A percentile compares a stretch with the other conserved stretches of the same genome.
Conservation (phyloP, 2,797 vertebrate species). For the Sphaeramia orbicularis region DNA sequence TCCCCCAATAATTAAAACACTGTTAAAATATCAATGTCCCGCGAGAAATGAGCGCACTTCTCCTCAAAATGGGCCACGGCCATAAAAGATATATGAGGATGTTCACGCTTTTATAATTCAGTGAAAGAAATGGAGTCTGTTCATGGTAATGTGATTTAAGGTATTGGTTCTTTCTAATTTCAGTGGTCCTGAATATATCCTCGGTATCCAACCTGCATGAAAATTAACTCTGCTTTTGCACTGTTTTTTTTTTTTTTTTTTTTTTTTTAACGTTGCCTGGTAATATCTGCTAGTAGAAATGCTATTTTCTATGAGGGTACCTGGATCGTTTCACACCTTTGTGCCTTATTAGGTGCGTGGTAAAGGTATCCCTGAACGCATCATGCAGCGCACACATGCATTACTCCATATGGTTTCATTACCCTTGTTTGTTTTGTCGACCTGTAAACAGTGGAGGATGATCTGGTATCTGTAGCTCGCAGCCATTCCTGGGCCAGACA, state of each 20-base stretch:
- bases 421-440: slow-evolving; percentile 67
- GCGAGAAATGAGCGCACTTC: slow-evolving; percentile 69
- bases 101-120: slow-evolving; percentile 74
- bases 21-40: slow-evolving; percentile 83
- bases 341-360: slow-evolving; percentile 29
- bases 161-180: slow-evolving; percentile 78
- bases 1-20: slow-evolving; percentile 80
- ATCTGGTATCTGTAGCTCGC: slow-evolving; percentile 78
- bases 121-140: slow-evolving; percentile 72
- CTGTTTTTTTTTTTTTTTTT: neutral
- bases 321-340: slow-evolving; percentile 21
- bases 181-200: slow-evolving; percentile 66
- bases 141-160: slow-evolving; percentile 81
- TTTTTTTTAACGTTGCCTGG: slow-evolving; percentile 7
- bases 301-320: slow-evolving; percentile 13
- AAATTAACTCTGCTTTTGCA: slow-evolving; percentile 37
- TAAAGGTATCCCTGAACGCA: slow-evolving; percentile 33
- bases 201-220: slow-evolving; percentile 62
- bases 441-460: slow-evolving; percentile 69
- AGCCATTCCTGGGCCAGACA: slow-evolving; percentile 66
- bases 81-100: slow-evolving; percentile 78
- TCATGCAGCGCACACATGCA: slow-evolving; percentile 10
- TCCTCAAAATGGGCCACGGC: slow-evolving; percentile 59
- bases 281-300: slow-evolving; percentile 8
- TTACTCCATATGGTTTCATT: slow-evolving; percentile 63